These are phyloP conservation scores for Crotalus adamanteus DNA, from an alignment of 2,797 vertebrate genomes.

Conservation along the genomic window DNA sequence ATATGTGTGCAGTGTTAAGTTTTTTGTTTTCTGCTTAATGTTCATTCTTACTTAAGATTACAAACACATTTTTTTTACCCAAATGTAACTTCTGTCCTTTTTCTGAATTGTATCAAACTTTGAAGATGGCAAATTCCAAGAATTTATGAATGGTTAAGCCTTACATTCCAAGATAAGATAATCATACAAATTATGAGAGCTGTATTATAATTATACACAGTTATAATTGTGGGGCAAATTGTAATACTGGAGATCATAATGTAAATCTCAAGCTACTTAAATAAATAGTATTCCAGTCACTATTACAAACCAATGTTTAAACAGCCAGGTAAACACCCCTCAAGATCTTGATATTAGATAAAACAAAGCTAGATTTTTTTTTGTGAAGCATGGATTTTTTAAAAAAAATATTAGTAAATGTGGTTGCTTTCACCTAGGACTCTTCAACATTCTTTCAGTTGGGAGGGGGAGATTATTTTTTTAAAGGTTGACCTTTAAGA, in stretches of 20 bases:
- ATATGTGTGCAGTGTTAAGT: background rate
- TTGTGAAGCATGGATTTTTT: background rate
- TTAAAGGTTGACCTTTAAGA: background rate
- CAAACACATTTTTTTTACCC: background rate
- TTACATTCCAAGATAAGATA: background rate
- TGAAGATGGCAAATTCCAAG: background rate
- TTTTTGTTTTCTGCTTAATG: background rate
- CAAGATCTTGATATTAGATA: background rate
- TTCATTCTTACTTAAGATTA: background rate
- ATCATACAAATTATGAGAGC: background rate
- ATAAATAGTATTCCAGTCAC: background rate
- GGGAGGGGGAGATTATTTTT: background rate
- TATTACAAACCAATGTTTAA: background rate
- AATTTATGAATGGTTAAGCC: background rate
- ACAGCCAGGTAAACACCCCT: background rate
- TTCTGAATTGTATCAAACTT: background rate
- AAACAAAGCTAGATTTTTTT: background rate
- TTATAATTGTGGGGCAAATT: background rate
- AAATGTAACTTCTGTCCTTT: background rate
- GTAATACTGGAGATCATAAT: background rate
- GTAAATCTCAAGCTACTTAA: background rate
- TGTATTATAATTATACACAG: background rate
- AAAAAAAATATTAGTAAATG: background rate
- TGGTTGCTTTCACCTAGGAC: background rate
- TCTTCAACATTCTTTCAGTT: background rate